Evolutionary conservation across 2,113 vertebrate species (phyloP).

Genomic region (Bubo blakistoni): DNA sequence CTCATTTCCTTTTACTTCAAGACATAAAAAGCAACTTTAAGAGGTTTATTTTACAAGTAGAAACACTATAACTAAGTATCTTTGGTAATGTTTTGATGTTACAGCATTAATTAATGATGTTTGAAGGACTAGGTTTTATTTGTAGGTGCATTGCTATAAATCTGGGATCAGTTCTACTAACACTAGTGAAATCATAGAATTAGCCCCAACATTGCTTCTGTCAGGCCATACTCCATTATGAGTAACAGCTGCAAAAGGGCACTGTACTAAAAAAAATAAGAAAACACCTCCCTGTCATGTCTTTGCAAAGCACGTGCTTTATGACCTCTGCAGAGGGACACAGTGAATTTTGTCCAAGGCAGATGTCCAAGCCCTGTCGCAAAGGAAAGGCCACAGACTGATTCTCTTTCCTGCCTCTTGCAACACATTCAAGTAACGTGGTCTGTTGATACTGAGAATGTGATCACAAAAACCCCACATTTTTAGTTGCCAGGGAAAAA

Average conservation of each 20-base stretch:
- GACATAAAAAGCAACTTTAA: slow-evolving; percentile 8
- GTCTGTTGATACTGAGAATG: not conserved
- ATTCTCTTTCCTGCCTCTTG: not conserved
- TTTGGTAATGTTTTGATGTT: slow-evolving; percentile 37
- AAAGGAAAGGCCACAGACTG: not conserved
- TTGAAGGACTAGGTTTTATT: slow-evolving; percentile 39
- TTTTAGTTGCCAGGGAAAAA: not conserved
- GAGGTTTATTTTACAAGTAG: slow-evolving; percentile 30
- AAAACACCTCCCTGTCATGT: not conserved
- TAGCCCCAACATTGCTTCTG: not conserved
- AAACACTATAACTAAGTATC: slow-evolving; percentile 53
- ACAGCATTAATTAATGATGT: slow-evolving; percentile 56
- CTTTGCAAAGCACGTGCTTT: slow-evolving; percentile 18
- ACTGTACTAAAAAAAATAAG: not conserved
- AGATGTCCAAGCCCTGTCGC: not conserved
- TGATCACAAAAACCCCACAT: not conserved
- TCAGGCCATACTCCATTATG: slow-evolving; percentile 1
- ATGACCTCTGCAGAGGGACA: not conserved
- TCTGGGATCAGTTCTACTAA: slow-evolving; percentile 51
- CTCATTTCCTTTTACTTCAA: not conserved
- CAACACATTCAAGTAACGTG: accelerated
- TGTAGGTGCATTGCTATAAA: slow-evolving; percentile 44
- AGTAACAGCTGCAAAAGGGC: slow-evolving; percentile 37
- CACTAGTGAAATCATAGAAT: slow-evolving; percentile 27
- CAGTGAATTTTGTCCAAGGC: not conserved